A percentile compares a stretch with the other conserved stretches of the same genome.
Evolutionary conservation across 2,888 invertebrate genomes (phyloP).

Genomic region (Plutella xylostella): DNA sequence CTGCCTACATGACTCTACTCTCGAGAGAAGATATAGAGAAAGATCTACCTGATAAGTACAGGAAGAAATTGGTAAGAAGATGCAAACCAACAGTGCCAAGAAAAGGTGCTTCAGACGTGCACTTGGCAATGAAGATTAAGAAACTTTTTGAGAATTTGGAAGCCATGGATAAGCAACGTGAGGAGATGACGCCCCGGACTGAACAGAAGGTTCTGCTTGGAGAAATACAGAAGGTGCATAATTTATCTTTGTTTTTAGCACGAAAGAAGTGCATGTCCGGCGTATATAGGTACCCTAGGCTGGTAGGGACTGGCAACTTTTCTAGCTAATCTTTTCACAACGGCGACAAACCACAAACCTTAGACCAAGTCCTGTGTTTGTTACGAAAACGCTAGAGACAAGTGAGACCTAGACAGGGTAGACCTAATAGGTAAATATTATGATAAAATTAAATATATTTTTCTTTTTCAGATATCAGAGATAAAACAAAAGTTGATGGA

Average conservation of each 20-base stretch:
- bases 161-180: slow-evolving; percentile 43
- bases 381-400: too few species aligned
- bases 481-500: slow-evolving; percentile 66
- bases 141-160: slow-evolving; percentile 54
- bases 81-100: slow-evolving; percentile 27
- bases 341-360: too few species aligned
- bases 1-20: slow-evolving; percentile 64
- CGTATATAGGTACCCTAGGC: too few species aligned
- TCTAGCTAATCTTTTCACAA: too few species aligned
- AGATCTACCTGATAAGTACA: slow-evolving; percentile 57
- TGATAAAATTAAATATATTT: slow-evolving; percentile 7
- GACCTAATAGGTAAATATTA: too few species aligned
- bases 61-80: slow-evolving; percentile 31
- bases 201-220: slow-evolving; percentile 64
- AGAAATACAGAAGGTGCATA: slow-evolving; percentile 70
- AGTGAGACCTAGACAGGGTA: too few species aligned
- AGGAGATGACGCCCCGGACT: slow-evolving; percentile 56
- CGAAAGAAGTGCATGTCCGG: neutral
- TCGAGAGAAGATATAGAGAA: slow-evolving; percentile 58
- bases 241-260: neutral
- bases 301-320: too few species aligned
- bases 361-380: too few species aligned
- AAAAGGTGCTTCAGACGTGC: slow-evolving; percentile 40
- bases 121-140: slow-evolving; percentile 54
- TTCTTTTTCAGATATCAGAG: slow-evolving; percentile 61